These are phyloP conservation scores for Otus sunia DNA, from an alignment of 2,113 vertebrate genomes.

Conservation along the genomic window DNA sequence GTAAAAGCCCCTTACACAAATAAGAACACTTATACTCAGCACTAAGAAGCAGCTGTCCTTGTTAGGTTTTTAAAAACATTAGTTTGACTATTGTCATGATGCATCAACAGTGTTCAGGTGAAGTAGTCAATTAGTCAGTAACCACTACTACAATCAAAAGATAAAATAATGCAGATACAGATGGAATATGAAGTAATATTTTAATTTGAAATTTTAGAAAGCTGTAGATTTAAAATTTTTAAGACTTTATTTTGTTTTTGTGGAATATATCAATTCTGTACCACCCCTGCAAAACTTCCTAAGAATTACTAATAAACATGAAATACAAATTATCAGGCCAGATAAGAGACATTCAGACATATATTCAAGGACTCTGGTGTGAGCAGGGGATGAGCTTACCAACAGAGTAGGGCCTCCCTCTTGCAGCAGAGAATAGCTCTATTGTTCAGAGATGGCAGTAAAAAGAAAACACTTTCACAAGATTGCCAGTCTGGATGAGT, in stretches of 20 bases:
- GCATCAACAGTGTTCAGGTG: background rate
- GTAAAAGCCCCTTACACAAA: background rate
- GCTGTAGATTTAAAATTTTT: background rate
- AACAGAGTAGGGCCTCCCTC: background rate
- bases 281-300: background rate
- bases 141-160: background rate
- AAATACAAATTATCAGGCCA: background rate
- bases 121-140: background rate
- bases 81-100: background rate
- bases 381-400: background rate
- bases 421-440: background rate
- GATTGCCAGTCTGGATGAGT: background rate
- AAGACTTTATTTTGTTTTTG: background rate
- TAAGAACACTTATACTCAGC: background rate
- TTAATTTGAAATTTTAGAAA: background rate
- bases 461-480: background rate
- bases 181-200: background rate
- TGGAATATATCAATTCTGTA: background rate
- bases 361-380: background rate
- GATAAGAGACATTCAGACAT: background rate
- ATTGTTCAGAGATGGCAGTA: background rate
- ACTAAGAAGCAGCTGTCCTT: background rate
- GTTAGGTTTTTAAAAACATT: background rate
- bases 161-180: background rate
- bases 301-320: background rate